Percentiles rank a stretch among this genome's conserved stretches.
These are phyloP conservation scores for Spondyliosoma cantharus DNA, from an alignment of 2,797 vertebrate species.

Conservation along the genomic window DNA sequence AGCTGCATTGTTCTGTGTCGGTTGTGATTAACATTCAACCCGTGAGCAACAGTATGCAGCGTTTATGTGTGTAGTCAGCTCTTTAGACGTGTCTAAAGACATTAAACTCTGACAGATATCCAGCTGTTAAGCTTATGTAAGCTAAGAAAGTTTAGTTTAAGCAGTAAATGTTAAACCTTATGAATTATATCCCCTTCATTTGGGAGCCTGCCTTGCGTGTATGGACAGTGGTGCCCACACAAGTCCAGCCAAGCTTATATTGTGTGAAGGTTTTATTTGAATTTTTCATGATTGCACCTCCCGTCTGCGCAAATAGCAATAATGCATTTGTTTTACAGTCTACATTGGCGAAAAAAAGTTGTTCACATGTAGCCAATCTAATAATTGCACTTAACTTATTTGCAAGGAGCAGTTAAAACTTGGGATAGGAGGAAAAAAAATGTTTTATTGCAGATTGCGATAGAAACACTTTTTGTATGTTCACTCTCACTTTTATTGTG, in stretches of 20 bases:
- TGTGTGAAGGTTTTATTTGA: too few species aligned
- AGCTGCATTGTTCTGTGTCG: constrained; percentile 54
- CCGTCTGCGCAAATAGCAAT: neutral
- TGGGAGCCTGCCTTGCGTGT: neutral
- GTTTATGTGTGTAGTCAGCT: constrained; percentile 23
- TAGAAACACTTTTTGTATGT: too few species aligned
- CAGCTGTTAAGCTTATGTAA: constrained; percentile 41
- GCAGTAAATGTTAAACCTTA: neutral
- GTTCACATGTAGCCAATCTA: neutral
- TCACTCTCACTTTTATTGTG: too few species aligned
- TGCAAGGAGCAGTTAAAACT: neutral
- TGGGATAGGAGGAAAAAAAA: too few species aligned
- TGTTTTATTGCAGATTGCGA: too few species aligned
- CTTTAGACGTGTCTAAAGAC: constrained; percentile 24
- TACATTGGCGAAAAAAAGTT: neutral
- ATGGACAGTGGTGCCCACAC: neutral
- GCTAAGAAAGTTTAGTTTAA: constrained; percentile 1
- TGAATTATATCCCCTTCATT: neutral
- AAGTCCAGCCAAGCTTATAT: neutral
- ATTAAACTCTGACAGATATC: constrained; percentile 44
- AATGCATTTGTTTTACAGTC: neutral
- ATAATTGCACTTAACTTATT: neutral
- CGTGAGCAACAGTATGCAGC: constrained; percentile 19
- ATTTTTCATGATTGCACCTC: neutral
- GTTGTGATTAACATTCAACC: constrained; percentile 54